Evolutionary conservation across 2,888 invertebrate species (phyloP), one percentile per base, ranked within the genome.

Genomic region (Clivina fossor): DNA sequence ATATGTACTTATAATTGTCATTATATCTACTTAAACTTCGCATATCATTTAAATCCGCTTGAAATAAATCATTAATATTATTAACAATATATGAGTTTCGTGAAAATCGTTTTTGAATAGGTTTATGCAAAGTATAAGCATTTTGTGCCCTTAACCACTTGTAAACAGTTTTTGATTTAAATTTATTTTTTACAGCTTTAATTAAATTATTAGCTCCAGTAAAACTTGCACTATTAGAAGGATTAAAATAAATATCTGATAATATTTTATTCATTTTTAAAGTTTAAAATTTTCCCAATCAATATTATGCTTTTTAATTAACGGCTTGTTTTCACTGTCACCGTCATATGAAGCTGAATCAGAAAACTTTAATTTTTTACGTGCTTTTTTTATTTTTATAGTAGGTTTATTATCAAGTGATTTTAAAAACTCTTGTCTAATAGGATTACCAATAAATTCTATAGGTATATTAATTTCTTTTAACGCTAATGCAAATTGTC

Each of bases 61-160:
- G 50, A 43, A 55, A 58, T 3, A 60, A 40, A 32, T 60, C 60
- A 18, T 58, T 50, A 20, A 56, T 60, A 26, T 60, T 60, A 11
- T 19, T 11, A n/a, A 58, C 58, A 4, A 16, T 15, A 44, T 44
- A 47, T 43, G 13, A 20, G 18, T 41, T 50, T n/a, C 56, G 20
- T 16, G 48, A 26, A 56, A 51, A 58, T 2, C 37, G 13, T 50
- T 43, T 44, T 33, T 51, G 26, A 7, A 35, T 18, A 7, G 50
- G 40, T 26, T 40, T 49, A 44, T 58, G 58, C 26, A 56, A 28
- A 13, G 53, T 57, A 15, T 60, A 54, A 8, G 50, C 40, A 20
- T 60, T 50, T 26, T 57, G 57, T 1, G 22, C 2, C 13, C 32
- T 15, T 4, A 60, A 30, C 60, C 56, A 60, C 4, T 56, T 20